Evolutionary conservation across 2,797 vertebrate species (phyloP), one percentile per base, ranked within the genome.

Genomic region (Selene dorsalis): DNA sequence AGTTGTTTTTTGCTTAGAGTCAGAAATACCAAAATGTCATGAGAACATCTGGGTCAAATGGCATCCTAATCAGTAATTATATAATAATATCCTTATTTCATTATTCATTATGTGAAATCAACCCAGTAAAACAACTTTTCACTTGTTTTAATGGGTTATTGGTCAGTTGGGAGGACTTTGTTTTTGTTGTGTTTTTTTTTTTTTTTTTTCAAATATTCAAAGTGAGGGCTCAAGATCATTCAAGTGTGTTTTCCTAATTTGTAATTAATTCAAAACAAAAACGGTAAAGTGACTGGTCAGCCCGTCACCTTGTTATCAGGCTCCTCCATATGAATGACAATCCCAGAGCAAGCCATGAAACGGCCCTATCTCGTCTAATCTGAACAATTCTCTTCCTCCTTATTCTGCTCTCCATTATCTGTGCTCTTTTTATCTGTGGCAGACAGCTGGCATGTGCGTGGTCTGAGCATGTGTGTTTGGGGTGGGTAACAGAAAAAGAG

Each of bases 401-500:
- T 61, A 53, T 60, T 68, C 48, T 57, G 3, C 61, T 68, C 57
- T 76, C 30, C 55, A 76, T 83, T 82, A 80, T 82, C 78, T 52
- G 22, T 24, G 11, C 45, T 77, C 0, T 30, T 73, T 85, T 87
- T 77, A 84, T 88, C 86, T 60, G 10, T 20, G 45, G 61, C 45
- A 71, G 74, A 77, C 88, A 82, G 77, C 58, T 6, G 10, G 53
- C 59, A 60, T 72, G 66, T 77, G 69, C 12, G 13, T 53, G 65
- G 73, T 71, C 59, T 71, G 26, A 73, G 60, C 26, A 45, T 24
- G 64, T 53, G 45, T 58, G 52, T 70, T 63, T 55, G 32, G 7
- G 0, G 0, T 53, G 43, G 73, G 79, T 69, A 55, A 57, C 61
- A 39, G 13, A 41, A 24, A 69, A 43, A 43, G 24, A 60, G 30